Conservation (phyloP, 2,113 vertebrate species). For the Delphinus delphis region DNA sequence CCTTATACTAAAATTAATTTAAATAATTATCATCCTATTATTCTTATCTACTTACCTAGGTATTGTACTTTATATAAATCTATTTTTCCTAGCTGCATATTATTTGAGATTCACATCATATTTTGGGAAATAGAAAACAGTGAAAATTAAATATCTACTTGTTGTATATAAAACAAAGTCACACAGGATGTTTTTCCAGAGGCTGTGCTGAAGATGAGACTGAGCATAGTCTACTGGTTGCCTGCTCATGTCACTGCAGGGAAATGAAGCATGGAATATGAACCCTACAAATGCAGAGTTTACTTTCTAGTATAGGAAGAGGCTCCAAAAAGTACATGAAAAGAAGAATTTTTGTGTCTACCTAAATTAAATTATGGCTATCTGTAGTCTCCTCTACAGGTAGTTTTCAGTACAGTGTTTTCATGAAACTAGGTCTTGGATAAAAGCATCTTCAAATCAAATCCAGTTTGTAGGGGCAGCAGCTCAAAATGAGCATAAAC, state of each 20-base stretch:
- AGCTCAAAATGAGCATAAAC: neutral
- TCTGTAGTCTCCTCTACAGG: neutral
- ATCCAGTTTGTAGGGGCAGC: neutral
- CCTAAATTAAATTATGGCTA: neutral
- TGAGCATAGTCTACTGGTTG: neutral
- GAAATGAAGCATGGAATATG: neutral
- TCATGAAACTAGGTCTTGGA: neutral
- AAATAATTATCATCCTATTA: neutral
- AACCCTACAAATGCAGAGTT: neutral
- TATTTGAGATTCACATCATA: neutral
- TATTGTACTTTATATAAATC: neutral
- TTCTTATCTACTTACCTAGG: neutral
- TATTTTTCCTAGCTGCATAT: neutral
- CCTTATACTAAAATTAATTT: neutral
- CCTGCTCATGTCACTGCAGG: neutral
- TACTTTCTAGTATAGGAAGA: neutral
- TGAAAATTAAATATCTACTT: neutral
- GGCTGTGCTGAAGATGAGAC: neutral
- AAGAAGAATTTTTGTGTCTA: neutral
- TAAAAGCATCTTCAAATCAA: neutral
- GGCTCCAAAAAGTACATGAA: neutral
- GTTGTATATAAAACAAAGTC: neutral
- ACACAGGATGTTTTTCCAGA: neutral
- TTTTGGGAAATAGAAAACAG: neutral
- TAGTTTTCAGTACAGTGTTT: neutral